A percentile compares a stretch with the other conserved stretches of the same genome.
These are phyloP conservation scores for Shargacucullia verbasci DNA, from an alignment of 2,888 invertebrate species.

Conservation along the genomic window DNA sequence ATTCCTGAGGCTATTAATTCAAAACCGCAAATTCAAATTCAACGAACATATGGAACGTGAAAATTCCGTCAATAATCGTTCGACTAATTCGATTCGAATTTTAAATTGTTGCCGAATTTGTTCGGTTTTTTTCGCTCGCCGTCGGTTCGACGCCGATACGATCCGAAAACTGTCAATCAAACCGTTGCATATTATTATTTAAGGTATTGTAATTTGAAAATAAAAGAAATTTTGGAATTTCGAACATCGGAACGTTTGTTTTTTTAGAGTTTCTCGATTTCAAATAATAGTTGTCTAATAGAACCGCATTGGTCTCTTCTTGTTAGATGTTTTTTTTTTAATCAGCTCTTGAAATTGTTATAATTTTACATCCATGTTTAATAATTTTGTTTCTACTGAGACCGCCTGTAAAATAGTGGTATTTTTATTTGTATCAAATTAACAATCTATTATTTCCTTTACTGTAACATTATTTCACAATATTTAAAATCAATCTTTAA, in stretches of 20 bases:
- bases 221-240: conserved; percentile 58
- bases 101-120: conserved; percentile 61
- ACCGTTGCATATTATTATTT: conserved; percentile 62
- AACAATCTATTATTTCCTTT: no score
- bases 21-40: conserved; percentile 65
- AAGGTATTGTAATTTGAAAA: conserved; percentile 61
- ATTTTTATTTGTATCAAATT: no score
- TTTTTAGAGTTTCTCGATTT: conserved; percentile 54
- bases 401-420: no score
- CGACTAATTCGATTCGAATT: conserved; percentile 83
- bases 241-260: conserved; percentile 51
- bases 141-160: conserved; percentile 55
- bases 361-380: conserved; percentile 33
- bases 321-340: conserved; percentile 34
- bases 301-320: conserved; percentile 30
- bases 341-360: conserved; percentile 24
- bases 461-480: no score
- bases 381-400: no score
- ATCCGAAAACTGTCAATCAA: conserved; percentile 62
- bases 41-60: conserved; percentile 83
- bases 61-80: conserved; percentile 83
- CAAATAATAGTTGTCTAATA: conserved; percentile 44
- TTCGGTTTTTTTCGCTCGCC: conserved; percentile 55
- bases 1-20: conserved; percentile 51
- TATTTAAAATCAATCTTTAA: no score